Evolutionary conservation across 1,140 invertebrate genomes (phyloP).

Genomic region (Rhopalosiphum padi): DNA sequence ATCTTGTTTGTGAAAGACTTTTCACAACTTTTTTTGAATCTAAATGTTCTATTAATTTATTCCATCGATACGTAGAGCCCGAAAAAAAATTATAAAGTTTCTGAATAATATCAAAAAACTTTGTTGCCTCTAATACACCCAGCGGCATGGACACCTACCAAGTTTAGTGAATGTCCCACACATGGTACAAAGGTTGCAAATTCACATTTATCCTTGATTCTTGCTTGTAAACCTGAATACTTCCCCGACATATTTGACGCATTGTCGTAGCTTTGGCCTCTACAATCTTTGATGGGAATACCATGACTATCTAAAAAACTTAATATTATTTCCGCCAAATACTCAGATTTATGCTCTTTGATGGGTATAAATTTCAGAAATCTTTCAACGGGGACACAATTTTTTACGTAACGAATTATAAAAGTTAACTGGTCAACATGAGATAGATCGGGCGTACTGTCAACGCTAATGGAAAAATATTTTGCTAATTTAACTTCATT

Average conservation of each 20-base stretch:
- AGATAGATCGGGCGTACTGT: neutral
- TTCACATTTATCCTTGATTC: neutral
- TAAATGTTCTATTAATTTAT: neutral
- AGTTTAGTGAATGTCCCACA: constrained; percentile 29
- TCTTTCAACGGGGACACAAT: constrained; percentile 7
- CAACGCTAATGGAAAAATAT: constrained; percentile 15
- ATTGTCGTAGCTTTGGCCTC: constrained; percentile 62
- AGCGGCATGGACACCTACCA: neutral
- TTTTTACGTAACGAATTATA: constrained; percentile 16
- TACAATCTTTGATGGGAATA: constrained; percentile 57
- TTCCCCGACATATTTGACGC: constrained; percentile 54
- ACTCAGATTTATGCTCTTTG: neutral
- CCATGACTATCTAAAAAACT: constrained; percentile 20
- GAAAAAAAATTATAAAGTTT: constrained; percentile 1
- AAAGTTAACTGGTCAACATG: constrained; percentile 18
- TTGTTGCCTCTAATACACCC: constrained; percentile 14
- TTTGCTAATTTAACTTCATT: neutral
- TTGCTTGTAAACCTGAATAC: constrained; percentile 24
- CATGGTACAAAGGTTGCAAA: constrained; percentile 44
- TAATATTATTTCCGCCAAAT: constrained; percentile 14
- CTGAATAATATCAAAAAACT: constrained; percentile 16
- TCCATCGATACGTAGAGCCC: neutral
- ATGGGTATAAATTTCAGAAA: constrained; percentile 36
- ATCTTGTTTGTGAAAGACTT: constrained; percentile 21
- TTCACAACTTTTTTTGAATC: neutral